A percentile compares a stretch with the other conserved stretches of the same genome.
phyloP scores from a whole-genome alignment of 1,140 invertebrate genomes.

The Penaeus chinensis region DNA sequence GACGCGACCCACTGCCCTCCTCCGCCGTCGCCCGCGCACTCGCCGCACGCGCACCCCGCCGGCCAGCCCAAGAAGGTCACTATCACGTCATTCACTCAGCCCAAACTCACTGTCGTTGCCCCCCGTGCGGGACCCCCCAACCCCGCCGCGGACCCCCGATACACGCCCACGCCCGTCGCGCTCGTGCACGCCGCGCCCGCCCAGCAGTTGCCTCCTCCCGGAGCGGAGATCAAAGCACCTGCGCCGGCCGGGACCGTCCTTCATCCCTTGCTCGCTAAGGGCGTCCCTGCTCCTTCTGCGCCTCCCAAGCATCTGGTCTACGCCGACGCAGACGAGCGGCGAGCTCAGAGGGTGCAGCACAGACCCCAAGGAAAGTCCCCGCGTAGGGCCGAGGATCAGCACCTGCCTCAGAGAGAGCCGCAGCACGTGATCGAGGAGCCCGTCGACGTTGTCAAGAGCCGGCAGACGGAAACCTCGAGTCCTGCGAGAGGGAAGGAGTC shows the following conservation, averaged over 20 bases:
- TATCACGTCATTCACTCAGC: conserved; percentile 49
- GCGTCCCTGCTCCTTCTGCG: conserved; percentile 43
- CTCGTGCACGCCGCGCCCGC: background rate
- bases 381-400: background rate
- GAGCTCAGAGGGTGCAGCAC: background rate
- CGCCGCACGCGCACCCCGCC: conserved; percentile 20
- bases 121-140: conserved; percentile 14
- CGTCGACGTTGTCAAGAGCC: too few relatives aligned
- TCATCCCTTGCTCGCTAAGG: background rate
- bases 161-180: background rate
- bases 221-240: background rate
- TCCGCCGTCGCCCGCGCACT: conserved; percentile 14
- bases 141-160: background rate
- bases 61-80: conserved; percentile 48
- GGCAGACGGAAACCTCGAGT: too few relatives aligned
- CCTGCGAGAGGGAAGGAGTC: background rate
- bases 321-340: conserved; percentile 33
- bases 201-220: conserved; percentile 1
- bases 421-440: background rate
- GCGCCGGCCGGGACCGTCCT: background rate
- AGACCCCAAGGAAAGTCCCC: background rate
- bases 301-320: conserved; percentile 53
- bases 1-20: conserved; percentile 26
- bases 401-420: background rate
- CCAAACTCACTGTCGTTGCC: conserved; percentile 40